Percentiles rank a stretch among this genome's conserved stretches.
Evolutionary conservation across 1,140 invertebrate genomes (phyloP).

Genomic region (Diploscapter pachys): DNA sequence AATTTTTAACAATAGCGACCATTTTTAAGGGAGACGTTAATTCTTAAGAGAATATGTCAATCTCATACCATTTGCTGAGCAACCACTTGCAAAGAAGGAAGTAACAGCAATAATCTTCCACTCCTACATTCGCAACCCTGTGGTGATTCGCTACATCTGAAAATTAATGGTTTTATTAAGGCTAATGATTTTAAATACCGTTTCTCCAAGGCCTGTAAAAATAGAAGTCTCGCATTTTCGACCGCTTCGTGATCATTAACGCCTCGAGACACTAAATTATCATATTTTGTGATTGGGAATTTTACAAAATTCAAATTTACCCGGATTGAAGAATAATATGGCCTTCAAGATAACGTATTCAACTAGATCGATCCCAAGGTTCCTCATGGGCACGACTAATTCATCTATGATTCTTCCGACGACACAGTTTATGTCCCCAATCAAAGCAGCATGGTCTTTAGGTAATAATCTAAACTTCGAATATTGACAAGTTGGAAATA

Average conservation of each 20-base stretch:
- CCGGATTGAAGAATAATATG: constrained; percentile 41
- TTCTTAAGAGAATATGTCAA: background rate
- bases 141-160: background rate
- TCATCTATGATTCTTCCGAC: constrained; percentile 37
- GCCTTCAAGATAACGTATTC: constrained; percentile 42
- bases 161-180: background rate
- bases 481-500: no score
- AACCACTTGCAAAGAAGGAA: constrained; percentile 73
- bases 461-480: constrained; percentile 9
- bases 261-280: constrained; percentile 24
- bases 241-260: constrained; percentile 17
- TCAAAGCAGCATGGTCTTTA: constrained; percentile 30
- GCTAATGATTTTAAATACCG: constrained; percentile 15
- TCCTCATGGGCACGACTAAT: constrained; percentile 35
- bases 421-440: constrained; percentile 43
- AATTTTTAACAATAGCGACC: background rate
- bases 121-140: constrained; percentile 27
- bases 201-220: constrained; percentile 29
- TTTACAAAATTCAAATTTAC: background rate
- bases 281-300: background rate
- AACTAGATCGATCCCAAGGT: constrained; percentile 24
- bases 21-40: background rate
- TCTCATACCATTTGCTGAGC: constrained; percentile 86
- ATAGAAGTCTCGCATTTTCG: constrained; percentile 23
- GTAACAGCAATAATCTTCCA: constrained; percentile 31